Evolutionary conservation across 2,888 invertebrate genomes (phyloP).

Genomic region (Phortica magna): DNA sequence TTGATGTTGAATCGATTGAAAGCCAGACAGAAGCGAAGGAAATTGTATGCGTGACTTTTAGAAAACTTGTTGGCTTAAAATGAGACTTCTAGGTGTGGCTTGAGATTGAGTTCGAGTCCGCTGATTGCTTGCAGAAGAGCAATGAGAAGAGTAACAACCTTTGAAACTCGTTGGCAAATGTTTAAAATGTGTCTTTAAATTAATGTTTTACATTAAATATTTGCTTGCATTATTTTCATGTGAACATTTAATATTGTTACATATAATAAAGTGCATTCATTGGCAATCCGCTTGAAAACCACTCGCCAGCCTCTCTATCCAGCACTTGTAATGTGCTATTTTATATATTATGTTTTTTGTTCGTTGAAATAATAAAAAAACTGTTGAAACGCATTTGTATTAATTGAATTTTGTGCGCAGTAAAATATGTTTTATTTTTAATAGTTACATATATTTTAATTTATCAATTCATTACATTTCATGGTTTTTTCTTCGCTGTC

Average conservation of each 20-base stretch:
- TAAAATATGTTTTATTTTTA: conserved; percentile 39
- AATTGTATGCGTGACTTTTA: no score
- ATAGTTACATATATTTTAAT: conserved; percentile 31
- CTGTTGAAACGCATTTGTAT: conserved; percentile 26
- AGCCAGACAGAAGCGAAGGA: background rate
- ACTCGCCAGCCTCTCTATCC: background rate
- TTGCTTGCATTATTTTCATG: background rate
- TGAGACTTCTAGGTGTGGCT: no score
- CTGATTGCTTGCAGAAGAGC: no score
- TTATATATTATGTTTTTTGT: background rate
- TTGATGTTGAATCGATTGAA: background rate
- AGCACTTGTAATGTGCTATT: background rate
- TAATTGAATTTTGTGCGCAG: conserved; percentile 62
- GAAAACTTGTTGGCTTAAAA: no score
- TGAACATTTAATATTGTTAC: conserved; percentile 1
- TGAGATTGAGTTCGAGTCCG: no score
- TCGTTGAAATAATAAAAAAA: background rate
- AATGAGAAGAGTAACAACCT: no score
- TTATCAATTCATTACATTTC: conserved; percentile 60
- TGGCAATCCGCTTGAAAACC: background rate
- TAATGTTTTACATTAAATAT: background rate
- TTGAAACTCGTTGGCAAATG: no score
- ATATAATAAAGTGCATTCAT: conserved; percentile 8
- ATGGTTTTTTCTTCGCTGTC: conserved; percentile 49
- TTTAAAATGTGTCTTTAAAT: no score